These are phyloP conservation scores for Poecilobothrus nobilitatus DNA, from an alignment of 2,888 invertebrate genomes.

Conservation along the genomic window DNA sequence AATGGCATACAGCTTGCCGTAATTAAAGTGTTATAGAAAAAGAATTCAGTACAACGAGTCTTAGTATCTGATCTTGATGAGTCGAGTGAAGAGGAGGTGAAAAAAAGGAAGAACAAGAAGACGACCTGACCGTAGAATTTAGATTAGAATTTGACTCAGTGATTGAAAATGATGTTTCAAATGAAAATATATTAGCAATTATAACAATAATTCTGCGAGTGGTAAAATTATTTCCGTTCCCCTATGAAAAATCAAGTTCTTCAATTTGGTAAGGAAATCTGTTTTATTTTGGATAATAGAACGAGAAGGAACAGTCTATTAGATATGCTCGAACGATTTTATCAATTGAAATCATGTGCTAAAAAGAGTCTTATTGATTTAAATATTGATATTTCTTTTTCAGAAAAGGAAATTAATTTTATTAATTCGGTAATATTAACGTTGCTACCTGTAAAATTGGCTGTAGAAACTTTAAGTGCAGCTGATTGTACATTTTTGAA, in stretches of 20 bases:
- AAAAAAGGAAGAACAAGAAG: no score
- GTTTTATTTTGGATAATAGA: neutral
- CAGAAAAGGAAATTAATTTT: neutral
- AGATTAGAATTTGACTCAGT: no score
- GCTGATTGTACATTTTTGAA: neutral
- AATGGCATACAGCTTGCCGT: no score
- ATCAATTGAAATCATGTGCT: neutral
- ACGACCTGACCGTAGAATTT: no score
- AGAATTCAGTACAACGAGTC: no score
- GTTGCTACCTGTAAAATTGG: neutral
- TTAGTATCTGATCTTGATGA: no score
- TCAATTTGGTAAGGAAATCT: slow-evolving; percentile 11
- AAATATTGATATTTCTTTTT: slow-evolving; percentile 2
- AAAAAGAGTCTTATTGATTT: slow-evolving; percentile 2
- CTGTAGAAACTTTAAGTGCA: neutral
- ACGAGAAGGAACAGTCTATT: neutral
- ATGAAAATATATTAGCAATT: no score
- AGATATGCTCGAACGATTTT: neutral
- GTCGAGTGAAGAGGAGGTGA: no score
- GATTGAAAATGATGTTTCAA: no score
- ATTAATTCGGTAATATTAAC: neutral
- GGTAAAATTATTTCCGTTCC: neutral
- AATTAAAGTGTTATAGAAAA: no score
- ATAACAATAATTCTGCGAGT: neutral
- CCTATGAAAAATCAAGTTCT: slow-evolving; percentile 8